These are phyloP conservation scores for Protophormia terraenovae DNA, from an alignment of 2,888 invertebrate genomes.

Conservation along the genomic window DNA sequence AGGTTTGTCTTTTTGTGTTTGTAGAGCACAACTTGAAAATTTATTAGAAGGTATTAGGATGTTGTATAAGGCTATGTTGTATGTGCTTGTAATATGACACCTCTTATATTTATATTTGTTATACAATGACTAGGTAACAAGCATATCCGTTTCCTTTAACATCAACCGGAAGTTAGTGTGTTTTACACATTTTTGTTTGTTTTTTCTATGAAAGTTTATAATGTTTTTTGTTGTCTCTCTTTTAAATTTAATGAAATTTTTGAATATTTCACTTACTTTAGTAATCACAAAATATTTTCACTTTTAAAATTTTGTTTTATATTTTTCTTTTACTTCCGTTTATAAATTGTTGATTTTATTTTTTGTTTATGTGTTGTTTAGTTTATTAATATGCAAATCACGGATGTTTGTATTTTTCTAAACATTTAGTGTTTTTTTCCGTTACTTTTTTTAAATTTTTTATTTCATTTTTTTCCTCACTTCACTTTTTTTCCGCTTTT, in stretches of 20 bases:
- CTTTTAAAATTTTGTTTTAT: slow-evolving; percentile 12
- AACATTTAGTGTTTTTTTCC: slow-evolving; percentile 46
- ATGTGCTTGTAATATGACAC: background rate
- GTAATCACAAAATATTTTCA: slow-evolving; percentile 1
- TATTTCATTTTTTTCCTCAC: background rate
- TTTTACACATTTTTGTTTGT: slow-evolving; percentile 14
- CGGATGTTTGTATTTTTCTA: slow-evolving; percentile 55
- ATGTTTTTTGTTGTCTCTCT: background rate
- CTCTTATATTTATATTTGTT: slow-evolving; percentile 11
- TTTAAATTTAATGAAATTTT: background rate
- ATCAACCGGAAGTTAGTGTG: slow-evolving; percentile 42
- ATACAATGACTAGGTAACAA: slow-evolving; percentile 46
- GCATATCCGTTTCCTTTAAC: slow-evolving; percentile 61
- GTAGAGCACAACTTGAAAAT: slow-evolving; percentile 8
- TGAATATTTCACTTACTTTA: background rate
- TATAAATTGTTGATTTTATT: background rate
- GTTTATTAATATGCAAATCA: slow-evolving; percentile 45
- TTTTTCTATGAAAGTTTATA: background rate
- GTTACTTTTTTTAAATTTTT: background rate
- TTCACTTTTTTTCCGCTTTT: background rate
- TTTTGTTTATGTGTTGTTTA: background rate
- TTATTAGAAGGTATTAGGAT: slow-evolving; percentile 27
- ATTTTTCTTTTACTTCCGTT: slow-evolving; percentile 28
- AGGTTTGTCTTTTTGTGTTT: background rate
- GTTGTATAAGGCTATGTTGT: background rate